phyloP scores from a whole-genome alignment of 2,797 vertebrate genomes.

The Poecilia velifera region DNA sequence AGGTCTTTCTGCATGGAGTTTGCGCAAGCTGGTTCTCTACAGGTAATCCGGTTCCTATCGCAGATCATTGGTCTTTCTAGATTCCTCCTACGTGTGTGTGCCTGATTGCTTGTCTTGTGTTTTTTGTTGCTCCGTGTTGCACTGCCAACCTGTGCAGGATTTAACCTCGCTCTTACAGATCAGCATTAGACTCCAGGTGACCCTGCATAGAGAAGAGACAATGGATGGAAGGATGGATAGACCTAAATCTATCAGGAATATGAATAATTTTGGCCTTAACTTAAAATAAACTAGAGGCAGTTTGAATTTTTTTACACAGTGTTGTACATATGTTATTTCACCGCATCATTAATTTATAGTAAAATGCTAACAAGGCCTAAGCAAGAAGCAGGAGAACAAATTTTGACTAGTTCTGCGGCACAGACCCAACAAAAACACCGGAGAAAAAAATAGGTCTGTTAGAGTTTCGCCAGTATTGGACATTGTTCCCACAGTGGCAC shows the following conservation, averaged over 20 bases:
- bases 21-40: neutral
- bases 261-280: neutral
- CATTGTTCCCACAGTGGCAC: neutral
- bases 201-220: neutral
- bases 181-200: neutral
- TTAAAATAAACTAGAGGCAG: neutral
- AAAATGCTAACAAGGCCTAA: constrained; percentile 5
- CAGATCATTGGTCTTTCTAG: neutral
- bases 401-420: constrained; percentile 9
- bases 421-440: constrained; percentile 5
- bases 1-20: neutral
- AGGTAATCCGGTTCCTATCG: neutral
- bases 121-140: neutral
- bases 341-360: constrained; percentile 4
- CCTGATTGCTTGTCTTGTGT: neutral
- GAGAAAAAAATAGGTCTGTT: neutral
- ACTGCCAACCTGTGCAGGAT: neutral
- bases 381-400: neutral
- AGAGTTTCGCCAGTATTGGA: neutral
- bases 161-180: neutral
- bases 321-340: neutral
- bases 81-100: neutral
- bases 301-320: neutral
- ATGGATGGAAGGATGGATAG: neutral
- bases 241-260: neutral